Base-by-base conservation (phyloP, 2,797 vertebrate species). In the Chelmon rostratus region DNA sequence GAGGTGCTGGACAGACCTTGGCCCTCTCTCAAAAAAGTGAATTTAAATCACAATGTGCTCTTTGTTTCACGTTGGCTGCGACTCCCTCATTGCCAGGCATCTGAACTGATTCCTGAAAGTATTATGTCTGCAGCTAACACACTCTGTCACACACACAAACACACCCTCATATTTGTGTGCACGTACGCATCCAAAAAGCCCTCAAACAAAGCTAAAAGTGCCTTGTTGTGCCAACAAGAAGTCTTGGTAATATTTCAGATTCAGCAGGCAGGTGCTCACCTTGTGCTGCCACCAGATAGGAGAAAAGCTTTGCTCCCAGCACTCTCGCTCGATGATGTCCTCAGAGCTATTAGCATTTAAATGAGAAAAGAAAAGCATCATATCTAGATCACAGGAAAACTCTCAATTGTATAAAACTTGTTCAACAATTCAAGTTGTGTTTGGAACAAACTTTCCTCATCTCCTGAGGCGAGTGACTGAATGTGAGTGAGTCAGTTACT, bases 291-390 rank as follows among this genome's bases (percentile, higher is more conserved):
- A 87, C 81, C 83, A 93, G 94, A 95, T 93, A 95, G 87, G 76
- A 91, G 87, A 82, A 91, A 90, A 91, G 86, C 86, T 91, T 84
- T 65, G 82, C 88, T 91, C 76, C 71, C 61, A 84, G 87, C 85
- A 79, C 78, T 89, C 79, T 79, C 81, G 85, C 74, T 76, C 50
- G 79, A 87, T 47, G 79, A 90, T 86, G 89, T 90, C 78, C 88
- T 91, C 84, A 86, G 78, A 86, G 88, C 92, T 92, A 96, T 96
- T 95, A 94, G 93, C 94, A 96, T 96, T 95, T 96, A 95, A 94
- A 96, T 95, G 91, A 93, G 94, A 94, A 94, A 92, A 92, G 87
- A 92, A 91, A 91, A 86, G 81, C 86, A 82, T 84, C 81, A 74
- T 85, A 93, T 94, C 92, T 89, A 89, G 87, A 94, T 91, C 84